Evolutionary conservation across 2,797 vertebrate genomes (phyloP).

Genomic region (Pygocentrus nattereri): DNA sequence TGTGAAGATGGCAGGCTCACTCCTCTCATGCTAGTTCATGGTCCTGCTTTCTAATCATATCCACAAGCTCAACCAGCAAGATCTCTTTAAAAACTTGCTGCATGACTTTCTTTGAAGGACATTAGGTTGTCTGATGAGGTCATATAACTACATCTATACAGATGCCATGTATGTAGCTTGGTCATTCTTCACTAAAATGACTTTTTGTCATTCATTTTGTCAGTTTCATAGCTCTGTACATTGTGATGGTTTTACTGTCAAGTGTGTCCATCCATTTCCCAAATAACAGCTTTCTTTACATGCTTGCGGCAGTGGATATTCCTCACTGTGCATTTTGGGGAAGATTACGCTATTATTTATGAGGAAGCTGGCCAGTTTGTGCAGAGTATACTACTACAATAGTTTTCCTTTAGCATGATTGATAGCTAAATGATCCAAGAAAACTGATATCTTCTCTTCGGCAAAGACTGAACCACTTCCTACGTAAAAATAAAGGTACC

Average conservation of each 20-base stretch:
- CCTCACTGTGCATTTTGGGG: neutral
- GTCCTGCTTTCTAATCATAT: neutral
- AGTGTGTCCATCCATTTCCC: neutral
- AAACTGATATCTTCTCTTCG: neutral
- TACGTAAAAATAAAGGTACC: neutral
- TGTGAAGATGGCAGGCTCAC: neutral
- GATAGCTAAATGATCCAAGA: neutral
- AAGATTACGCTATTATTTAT: neutral
- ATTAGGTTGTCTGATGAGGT: neutral
- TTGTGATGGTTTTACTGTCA: neutral
- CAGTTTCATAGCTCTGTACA: neutral
- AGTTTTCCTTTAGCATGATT: neutral
- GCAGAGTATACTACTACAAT: neutral
- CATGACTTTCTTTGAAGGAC: neutral
- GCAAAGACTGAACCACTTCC: neutral
- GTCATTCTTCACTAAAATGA: constrained; percentile 16
- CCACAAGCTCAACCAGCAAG: neutral
- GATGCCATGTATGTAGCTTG: neutral
- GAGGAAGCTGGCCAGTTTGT: neutral
- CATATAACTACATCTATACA: too few species aligned
- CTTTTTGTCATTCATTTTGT: constrained; percentile 20
- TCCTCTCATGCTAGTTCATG: neutral
- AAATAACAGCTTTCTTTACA: constrained; percentile 1
- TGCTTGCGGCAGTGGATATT: neutral
- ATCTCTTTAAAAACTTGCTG: neutral